phyloP scores from a whole-genome alignment of 2,888 invertebrate genomes.

The Trachelus tabidus region DNA sequence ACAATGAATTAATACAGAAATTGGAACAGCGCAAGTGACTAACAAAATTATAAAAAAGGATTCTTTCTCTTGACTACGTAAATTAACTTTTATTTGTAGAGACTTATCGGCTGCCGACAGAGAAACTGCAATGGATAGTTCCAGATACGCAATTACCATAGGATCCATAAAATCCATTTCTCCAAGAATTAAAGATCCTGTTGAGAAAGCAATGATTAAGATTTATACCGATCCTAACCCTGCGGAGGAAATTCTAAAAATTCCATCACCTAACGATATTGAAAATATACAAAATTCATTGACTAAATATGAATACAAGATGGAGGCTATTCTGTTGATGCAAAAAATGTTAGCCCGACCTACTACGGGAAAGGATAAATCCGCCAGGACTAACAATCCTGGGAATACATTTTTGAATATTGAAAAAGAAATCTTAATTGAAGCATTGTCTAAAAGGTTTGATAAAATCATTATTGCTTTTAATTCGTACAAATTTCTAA shows the following conservation, averaged over 20 bases:
- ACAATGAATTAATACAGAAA: conserved; percentile 30
- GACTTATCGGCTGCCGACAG: background rate
- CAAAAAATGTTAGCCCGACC: conserved; percentile 21
- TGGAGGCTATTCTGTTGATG: conserved; percentile 35
- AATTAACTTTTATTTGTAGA: background rate
- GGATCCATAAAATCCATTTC: background rate
- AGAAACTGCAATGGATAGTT: background rate
- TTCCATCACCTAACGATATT: conserved; percentile 33
- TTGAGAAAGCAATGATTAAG: conserved; percentile 1
- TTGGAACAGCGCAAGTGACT: conserved; percentile 1
- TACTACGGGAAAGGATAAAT: conserved; percentile 17
- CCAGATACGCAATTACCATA: background rate
- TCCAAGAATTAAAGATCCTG: background rate
- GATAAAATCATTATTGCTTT: background rate
- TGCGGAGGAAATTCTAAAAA: conserved; percentile 25
- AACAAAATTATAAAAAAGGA: background rate
- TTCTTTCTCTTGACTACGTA: background rate
- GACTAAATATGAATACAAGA: conserved; percentile 45
- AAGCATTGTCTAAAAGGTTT: conserved; percentile 48
- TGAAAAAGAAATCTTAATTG: conserved; percentile 28
- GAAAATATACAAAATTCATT: conserved; percentile 39
- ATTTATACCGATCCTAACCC: conserved; percentile 19
- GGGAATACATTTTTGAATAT: conserved; percentile 35
- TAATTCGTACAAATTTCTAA: background rate
- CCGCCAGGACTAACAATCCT: conserved; percentile 9